Percentiles rank a stretch among this genome's conserved stretches.
These are phyloP conservation scores for Scolopax bukidnonensis DNA, from an alignment of 2,797 vertebrate genomes.

Conservation along the genomic window DNA sequence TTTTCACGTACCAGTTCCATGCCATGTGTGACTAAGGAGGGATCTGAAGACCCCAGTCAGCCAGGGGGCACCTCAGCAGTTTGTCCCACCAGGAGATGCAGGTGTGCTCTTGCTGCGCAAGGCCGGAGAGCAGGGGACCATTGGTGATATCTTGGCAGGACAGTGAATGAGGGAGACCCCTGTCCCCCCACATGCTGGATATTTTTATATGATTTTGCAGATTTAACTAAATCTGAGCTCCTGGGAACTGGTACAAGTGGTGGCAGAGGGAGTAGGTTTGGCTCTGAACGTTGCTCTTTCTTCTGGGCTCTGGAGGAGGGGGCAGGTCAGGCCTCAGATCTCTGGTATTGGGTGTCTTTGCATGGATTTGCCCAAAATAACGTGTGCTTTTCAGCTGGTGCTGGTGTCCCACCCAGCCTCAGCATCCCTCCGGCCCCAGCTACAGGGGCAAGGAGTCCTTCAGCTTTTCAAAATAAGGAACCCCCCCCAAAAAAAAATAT, in stretches of 20 bases:
- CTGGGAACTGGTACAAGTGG: neutral
- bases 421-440: neutral
- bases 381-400: fast-evolving
- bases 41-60: fast-evolving
- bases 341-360: neutral
- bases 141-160: neutral
- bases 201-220: neutral
- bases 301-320: neutral
- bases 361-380: neutral
- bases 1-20: fast-evolving
- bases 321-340: fast-evolving
- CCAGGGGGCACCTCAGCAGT: neutral
- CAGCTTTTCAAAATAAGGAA: neutral
- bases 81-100: neutral
- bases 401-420: fast-evolving
- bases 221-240: fast-evolving
- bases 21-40: fast-evolving
- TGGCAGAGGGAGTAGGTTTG: neutral
- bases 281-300: neutral
- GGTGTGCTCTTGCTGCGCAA: neutral
- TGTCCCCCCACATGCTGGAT: fast-evolving
- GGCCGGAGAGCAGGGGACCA: neutral
- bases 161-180: fast-evolving
- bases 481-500: neutral
- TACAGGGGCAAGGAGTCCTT: neutral